A percentile compares a stretch with the other conserved stretches of the same genome.
These are phyloP conservation scores for Alethe castanea DNA, from an alignment of 2,113 vertebrate species.

Conservation along the genomic window DNA sequence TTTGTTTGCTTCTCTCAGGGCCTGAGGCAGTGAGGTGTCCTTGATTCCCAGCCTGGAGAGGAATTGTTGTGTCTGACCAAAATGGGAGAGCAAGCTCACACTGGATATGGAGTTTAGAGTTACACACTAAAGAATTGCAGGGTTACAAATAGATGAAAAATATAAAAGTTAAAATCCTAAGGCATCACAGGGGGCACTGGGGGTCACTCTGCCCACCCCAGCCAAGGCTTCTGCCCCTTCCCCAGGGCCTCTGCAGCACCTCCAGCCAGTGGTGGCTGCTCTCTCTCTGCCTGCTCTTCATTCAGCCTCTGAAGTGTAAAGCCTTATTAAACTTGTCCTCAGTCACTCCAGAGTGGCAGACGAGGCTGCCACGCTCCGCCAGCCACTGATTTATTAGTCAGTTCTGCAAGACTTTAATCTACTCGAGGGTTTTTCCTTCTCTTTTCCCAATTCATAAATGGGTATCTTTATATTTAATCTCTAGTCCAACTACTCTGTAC, in stretches of 20 bases:
- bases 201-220: background rate
- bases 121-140: fast-evolving
- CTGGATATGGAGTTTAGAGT: fast-evolving
- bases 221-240: background rate
- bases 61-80: background rate
- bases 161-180: background rate
- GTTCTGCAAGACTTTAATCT: conserved; percentile 37
- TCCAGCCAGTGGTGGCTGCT: background rate
- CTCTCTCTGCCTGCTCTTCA: background rate
- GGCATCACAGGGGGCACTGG: fast-evolving
- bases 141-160: fast-evolving
- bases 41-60: background rate
- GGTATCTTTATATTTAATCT: conserved; percentile 24
- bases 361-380: background rate
- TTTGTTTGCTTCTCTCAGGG: background rate
- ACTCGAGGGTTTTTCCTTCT: background rate
- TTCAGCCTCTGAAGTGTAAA: background rate
- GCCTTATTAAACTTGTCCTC: background rate
- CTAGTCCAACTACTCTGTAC: background rate
- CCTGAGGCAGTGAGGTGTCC: background rate
- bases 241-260: fast-evolving
- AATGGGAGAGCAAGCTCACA: background rate
- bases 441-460: conserved; percentile 3
- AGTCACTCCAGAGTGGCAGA: background rate
- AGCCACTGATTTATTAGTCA: conserved; percentile 20